These are phyloP conservation scores for Diacarnus erythraeanus DNA, from an alignment of 37 sponge, comb jelly and placozoan species.

Conservation along the genomic window DNA sequence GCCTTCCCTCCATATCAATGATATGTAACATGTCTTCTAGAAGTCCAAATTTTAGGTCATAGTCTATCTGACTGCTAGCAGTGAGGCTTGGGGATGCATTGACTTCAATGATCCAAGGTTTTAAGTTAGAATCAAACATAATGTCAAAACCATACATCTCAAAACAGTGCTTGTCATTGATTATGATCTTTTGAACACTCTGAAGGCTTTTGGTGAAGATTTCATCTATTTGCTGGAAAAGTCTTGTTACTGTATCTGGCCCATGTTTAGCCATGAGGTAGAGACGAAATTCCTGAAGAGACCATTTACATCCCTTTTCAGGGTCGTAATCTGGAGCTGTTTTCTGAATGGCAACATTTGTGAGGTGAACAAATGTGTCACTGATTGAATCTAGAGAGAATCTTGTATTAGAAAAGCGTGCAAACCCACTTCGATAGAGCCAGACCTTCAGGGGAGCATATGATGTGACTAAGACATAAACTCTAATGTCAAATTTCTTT, in stretches of 20 bases:
- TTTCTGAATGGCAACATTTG: slow-evolving; percentile 99
- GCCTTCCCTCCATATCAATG: slow-evolving; percentile 92
- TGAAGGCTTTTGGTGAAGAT: slow-evolving; percentile 94
- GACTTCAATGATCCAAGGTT: slow-evolving; percentile 98
- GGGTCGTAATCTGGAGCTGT: slow-evolving; percentile 99
- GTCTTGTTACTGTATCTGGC: slow-evolving; percentile 69
- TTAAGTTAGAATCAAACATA: slow-evolving; percentile 89
- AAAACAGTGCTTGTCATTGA: slow-evolving; percentile 99
- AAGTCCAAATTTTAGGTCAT: slow-evolving; percentile 92
- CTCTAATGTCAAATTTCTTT: slow-evolving; percentile 96
- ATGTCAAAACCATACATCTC: slow-evolving; percentile 99
- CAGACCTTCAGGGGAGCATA: slow-evolving; percentile 95
- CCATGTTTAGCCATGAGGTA: slow-evolving; percentile 88
- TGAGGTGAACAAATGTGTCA: slow-evolving; percentile 94
- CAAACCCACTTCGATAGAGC: slow-evolving; percentile 97
- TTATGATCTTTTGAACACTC: slow-evolving; percentile 95
- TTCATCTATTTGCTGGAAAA: slow-evolving; percentile 83
- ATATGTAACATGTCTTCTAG: slow-evolving; percentile 95
- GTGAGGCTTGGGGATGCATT: slow-evolving; percentile 98
- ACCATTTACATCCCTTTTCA: slow-evolving; percentile 99
- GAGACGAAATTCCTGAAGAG: slow-evolving; percentile 83
- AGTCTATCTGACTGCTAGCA: slow-evolving; percentile 97
- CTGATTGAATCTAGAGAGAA: slow-evolving; percentile 85
- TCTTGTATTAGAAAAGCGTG: slow-evolving; percentile 95
- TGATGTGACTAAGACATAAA: slow-evolving; percentile 93